phyloP scores from a whole-genome alignment of 2,888 invertebrate genomes.

The Apocheima hispidaria region DNA sequence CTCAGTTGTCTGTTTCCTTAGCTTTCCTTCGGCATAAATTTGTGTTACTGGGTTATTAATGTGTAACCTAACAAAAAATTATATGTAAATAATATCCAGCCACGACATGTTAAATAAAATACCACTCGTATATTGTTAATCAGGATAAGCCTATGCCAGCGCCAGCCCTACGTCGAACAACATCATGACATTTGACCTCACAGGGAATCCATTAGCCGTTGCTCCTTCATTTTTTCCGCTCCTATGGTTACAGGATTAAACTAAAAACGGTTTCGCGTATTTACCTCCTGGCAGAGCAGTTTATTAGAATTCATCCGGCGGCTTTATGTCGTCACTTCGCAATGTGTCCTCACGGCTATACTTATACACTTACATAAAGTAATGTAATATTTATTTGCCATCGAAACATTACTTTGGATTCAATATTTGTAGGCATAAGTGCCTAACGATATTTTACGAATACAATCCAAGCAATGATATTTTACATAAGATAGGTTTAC shows the following conservation, averaged over 20 bases:
- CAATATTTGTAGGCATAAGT: no score
- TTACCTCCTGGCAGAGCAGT: constrained; percentile 41
- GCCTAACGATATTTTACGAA: no score
- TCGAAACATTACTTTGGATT: no score
- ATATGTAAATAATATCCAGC: background rate
- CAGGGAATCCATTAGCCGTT: constrained; percentile 45
- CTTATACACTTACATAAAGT: no score
- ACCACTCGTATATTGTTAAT: constrained; percentile 7
- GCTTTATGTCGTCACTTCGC: background rate
- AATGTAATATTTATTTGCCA: no score
- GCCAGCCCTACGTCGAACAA: constrained; percentile 8
- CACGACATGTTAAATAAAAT: background rate
- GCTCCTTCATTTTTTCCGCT: constrained; percentile 46
- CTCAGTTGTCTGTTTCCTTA: no score
- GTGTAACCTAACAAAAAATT: background rate
- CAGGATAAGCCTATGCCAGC: constrained; percentile 10
- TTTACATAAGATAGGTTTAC: no score
- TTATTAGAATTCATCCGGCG: background rate
- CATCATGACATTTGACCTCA: constrained; percentile 32
- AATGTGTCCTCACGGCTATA: no score
- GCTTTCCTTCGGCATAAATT: no score
- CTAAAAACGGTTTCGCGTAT: constrained; percentile 53
- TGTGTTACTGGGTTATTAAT: no score
- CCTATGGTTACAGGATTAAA: constrained; percentile 51
- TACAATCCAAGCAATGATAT: no score